phyloP scores from a whole-genome alignment of 1,140 invertebrate genomes.

The Lucilia cuprina region DNA sequence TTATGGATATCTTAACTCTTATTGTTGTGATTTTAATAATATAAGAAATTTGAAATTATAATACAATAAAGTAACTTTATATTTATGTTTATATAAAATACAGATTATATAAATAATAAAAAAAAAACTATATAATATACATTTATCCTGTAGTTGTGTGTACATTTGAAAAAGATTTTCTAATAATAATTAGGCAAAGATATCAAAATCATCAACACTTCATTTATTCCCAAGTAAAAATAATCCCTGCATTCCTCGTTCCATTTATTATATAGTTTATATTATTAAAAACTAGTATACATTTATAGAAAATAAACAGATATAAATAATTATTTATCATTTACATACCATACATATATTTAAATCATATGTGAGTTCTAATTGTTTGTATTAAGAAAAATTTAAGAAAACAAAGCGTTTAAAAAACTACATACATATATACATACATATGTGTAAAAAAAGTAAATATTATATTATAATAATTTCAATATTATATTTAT shows the following conservation, averaged over 20 bases:
- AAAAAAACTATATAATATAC: not conserved
- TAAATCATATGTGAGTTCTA: slow-evolving; percentile 12
- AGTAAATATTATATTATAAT: not conserved
- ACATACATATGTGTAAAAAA: not conserved
- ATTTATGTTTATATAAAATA: not conserved
- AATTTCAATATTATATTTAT: slow-evolving; percentile 10
- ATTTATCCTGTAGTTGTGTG: not conserved
- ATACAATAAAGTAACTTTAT: not conserved
- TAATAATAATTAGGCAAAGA: not conserved
- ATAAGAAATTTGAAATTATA: not conserved
- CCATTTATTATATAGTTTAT: not conserved
- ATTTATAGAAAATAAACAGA: not conserved
- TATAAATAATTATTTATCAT: not conserved
- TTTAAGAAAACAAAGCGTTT: slow-evolving; percentile 6
- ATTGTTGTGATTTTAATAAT: slow-evolving; percentile 38
- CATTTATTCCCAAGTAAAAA: not conserved
- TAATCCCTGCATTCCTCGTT: not conserved
- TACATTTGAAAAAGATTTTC: not conserved
- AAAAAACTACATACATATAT: not conserved
- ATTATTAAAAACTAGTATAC: not conserved
- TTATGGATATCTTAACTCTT: slow-evolving; percentile 26
- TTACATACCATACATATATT: not conserved
- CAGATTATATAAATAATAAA: not conserved
- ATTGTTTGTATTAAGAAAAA: slow-evolving; percentile 18
- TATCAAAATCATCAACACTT: not conserved